A percentile compares a stretch with the other conserved stretches of the same genome.
These are phyloP conservation scores for Dyspetes luteomarginatus DNA, from an alignment of 2,888 invertebrate species.

Conservation along the genomic window DNA sequence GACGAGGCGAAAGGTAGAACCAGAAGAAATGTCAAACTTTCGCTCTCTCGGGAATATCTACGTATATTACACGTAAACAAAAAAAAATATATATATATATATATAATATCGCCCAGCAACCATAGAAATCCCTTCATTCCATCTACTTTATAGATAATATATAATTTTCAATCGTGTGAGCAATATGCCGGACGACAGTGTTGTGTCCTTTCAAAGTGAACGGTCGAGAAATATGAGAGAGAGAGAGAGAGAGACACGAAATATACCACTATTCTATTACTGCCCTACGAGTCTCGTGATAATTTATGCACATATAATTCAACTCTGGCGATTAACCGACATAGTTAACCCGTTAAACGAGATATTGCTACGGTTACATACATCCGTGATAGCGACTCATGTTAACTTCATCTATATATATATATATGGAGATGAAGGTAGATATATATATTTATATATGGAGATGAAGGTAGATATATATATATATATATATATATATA, in stretches of 20 bases:
- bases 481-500: no score
- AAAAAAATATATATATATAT: background rate
- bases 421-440: no score
- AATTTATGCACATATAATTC: slow-evolving; percentile 55
- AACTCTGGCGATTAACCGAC: background rate
- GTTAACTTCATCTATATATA: no score
- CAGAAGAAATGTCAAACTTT: background rate
- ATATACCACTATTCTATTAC: background rate
- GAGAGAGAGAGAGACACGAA: background rate
- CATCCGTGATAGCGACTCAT: slow-evolving; percentile 50
- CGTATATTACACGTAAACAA: no score
- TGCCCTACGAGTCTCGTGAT: slow-evolving; percentile 22
- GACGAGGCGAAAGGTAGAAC: slow-evolving; percentile 8
- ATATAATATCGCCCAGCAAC: background rate
- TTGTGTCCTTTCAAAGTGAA: slow-evolving; percentile 56
- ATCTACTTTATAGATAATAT: background rate
- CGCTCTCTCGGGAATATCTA: no score
- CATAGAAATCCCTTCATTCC: background rate
- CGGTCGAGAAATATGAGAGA: slow-evolving; percentile 35
- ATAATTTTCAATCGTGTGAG: background rate
- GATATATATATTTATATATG: no score
- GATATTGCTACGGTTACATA: slow-evolving; percentile 49
- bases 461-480: no score
- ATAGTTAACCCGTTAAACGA: slow-evolving; percentile 47
- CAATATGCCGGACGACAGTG: background rate